Evolutionary conservation across 1,140 invertebrate species (phyloP), one percentile per base, ranked within the genome.

Genomic region (Rhyacophila brunnea): DNA sequence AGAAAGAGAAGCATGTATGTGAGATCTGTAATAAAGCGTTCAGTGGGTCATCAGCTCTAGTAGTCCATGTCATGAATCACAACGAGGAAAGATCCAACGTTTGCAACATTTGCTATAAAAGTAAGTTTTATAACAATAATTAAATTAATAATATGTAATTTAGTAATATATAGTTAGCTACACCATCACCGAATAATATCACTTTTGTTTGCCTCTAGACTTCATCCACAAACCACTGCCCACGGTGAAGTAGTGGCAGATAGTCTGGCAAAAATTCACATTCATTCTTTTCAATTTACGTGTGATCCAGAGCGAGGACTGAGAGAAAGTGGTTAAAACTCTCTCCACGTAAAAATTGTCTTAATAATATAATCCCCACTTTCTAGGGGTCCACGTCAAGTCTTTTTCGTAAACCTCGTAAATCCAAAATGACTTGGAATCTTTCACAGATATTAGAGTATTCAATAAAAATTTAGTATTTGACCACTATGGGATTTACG

Each of bases 51-150:
- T 50, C 64, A 3, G 64, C 60, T 5, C 60, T 65, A 3, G 56
- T 65, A 10, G 50, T 65, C 17, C 63, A 65, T 38, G 63, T 65
- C 17, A 65, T 65, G 63, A 61, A 60, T 35, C 63, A 65, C 23
- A 59, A 62, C 14, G 55, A 65, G 13, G 63, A 65, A 28, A 53
- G 52, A 51, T 50, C 63, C 15, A 58, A 65, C 14, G 46, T 50
- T n/a, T 65, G 59, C 44, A 65, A 44, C 44, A 46, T 65, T 13
- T 62, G 59, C 44, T 65, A 50, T 36, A 61, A 55, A 49, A 65
- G 63, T 65, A 34, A 61, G 55, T 56, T 40, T n/a, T 35, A 35
- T 35, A 35, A 35, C 34, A 35, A 5, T 6, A 13, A 5, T 3
- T 5, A 15, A 5, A n/a, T n/a, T 13, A 4, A 15, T 40, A 15